These are phyloP conservation scores for Drosophila varians DNA, from an alignment of 1,140 invertebrate genomes.

Conservation along the genomic window DNA sequence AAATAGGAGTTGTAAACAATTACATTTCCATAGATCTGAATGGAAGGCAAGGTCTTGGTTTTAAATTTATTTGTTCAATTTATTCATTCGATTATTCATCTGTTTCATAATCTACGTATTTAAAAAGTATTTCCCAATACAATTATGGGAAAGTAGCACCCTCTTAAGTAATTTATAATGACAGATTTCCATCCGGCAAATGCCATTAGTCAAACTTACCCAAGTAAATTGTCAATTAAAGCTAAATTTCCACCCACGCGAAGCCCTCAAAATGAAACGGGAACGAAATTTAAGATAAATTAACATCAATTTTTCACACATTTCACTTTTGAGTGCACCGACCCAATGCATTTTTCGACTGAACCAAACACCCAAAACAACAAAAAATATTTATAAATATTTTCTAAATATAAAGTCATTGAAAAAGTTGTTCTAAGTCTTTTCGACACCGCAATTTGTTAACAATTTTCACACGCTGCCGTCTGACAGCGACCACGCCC, in stretches of 20 bases:
- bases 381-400: constrained; percentile 54
- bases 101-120: background rate
- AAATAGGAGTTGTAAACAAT: constrained; percentile 2
- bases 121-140: background rate
- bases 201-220: constrained; percentile 41
- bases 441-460: constrained; percentile 79
- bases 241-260: constrained; percentile 49
- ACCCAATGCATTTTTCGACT: constrained; percentile 25
- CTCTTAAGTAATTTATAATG: background rate
- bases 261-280: background rate
- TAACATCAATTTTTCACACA: constrained; percentile 68
- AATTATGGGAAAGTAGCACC: background rate
- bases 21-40: constrained; percentile 10
- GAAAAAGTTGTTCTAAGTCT: constrained; percentile 58
- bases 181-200: background rate
- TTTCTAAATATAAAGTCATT: constrained; percentile 63
- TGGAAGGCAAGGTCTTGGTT: background rate
- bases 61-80: too few relatives aligned
- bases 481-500: constrained; percentile 62
- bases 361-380: background rate
- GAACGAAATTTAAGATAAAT: constrained; percentile 28
- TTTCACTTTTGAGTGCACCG: constrained; percentile 64
- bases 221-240: constrained; percentile 71
- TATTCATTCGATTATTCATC: too few relatives aligned
- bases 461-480: constrained; percentile 76